Evolutionary conservation across 2,113 vertebrate species (phyloP).

Genomic region (Atractosteus spatula): DNA sequence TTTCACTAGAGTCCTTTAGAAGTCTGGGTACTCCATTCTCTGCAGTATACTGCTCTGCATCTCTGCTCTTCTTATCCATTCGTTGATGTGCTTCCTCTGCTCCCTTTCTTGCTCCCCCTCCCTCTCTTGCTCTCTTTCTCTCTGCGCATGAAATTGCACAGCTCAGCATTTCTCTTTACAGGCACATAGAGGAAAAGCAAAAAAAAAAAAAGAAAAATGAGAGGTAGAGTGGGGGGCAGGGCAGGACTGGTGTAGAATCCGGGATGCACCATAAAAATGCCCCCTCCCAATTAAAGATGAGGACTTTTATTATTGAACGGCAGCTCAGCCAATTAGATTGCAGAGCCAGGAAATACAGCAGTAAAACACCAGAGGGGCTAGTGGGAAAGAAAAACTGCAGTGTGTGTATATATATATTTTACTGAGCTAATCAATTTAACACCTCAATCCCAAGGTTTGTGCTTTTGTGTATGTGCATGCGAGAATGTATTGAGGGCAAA

Average conservation of each 20-base stretch:
- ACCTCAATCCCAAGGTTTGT: slow-evolving; percentile 42
- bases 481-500: slow-evolving; percentile 44
- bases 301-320: slow-evolving; percentile 67
- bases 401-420: slow-evolving; percentile 58
- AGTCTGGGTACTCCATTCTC: slow-evolving; percentile 36
- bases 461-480: slow-evolving; percentile 24
- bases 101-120: slow-evolving; percentile 28
- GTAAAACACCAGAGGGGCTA: slow-evolving; percentile 53
- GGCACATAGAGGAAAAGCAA: slow-evolving; percentile 35
- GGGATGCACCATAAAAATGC: slow-evolving; percentile 53
- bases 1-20: background rate
- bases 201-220: slow-evolving; percentile 1
- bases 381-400: slow-evolving; percentile 63
- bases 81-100: slow-evolving; percentile 7
- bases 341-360: slow-evolving; percentile 53
- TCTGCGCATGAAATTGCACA: slow-evolving; percentile 54
- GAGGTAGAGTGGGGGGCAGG: slow-evolving; percentile 46
- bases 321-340: slow-evolving; percentile 58
- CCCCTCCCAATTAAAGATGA: slow-evolving; percentile 63
- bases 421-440: slow-evolving; percentile 64
- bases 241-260: slow-evolving; percentile 20
- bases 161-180: slow-evolving; percentile 61
- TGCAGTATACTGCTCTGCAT: slow-evolving; percentile 34
- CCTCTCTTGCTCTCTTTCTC: slow-evolving; percentile 6
- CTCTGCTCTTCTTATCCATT: slow-evolving; percentile 1